phyloP scores from a whole-genome alignment of 1,140 invertebrate genomes.

The Lamellibrachia luymesi region DNA sequence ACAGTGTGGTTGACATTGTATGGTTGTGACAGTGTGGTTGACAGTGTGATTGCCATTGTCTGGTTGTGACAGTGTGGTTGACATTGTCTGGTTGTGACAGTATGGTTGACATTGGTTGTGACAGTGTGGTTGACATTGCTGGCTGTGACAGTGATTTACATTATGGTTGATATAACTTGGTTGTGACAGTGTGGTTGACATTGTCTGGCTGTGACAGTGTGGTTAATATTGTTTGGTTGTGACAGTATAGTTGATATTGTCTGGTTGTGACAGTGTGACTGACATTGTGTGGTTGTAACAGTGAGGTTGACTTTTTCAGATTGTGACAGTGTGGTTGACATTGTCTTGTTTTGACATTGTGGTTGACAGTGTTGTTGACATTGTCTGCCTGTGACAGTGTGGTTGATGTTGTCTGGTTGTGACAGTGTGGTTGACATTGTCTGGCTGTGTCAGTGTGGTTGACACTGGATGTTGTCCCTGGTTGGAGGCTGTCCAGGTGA shows the following conservation, averaged over 20 bases:
- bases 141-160: too few species aligned
- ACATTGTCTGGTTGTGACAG: background rate
- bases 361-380: background rate
- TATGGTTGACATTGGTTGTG: background rate
- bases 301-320: too few species aligned
- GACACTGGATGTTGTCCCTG: slow-evolving; percentile 18
- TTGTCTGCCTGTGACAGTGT: slow-evolving; percentile 11
- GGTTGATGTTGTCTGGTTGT: background rate
- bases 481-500: background rate
- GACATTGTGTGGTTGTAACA: background rate
- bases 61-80: background rate
- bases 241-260: background rate
- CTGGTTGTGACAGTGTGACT: background rate
- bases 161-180: background rate
- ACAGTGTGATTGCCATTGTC: background rate
- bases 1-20: too few species aligned
- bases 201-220: too few species aligned
- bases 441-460: slow-evolving; percentile 19
- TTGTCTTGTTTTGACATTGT: background rate
- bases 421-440: slow-evolving; percentile 24
- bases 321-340: background rate
- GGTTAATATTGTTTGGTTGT: background rate
- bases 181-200: too few species aligned
- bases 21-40: too few species aligned
- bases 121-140: background rate